Percentiles rank a stretch among this genome's conserved stretches.
These are phyloP conservation scores for Clanis bilineata DNA, from an alignment of 2,888 invertebrate genomes.

Conservation along the genomic window DNA sequence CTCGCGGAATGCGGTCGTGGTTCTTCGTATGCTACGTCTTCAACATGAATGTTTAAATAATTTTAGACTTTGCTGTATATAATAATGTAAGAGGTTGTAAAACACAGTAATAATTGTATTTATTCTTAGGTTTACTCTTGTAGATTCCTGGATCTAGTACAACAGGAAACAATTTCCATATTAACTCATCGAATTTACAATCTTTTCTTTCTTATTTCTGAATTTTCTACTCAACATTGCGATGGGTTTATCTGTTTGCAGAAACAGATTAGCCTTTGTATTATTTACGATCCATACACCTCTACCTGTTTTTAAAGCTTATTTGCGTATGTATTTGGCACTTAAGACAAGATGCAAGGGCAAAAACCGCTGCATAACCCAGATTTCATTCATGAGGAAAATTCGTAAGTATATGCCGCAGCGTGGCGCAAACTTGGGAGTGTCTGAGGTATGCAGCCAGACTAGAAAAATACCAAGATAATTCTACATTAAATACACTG, in stretches of 20 bases:
- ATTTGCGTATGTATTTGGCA: background rate
- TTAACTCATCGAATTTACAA: too few relatives aligned
- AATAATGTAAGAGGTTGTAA: too few relatives aligned
- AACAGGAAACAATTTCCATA: too few relatives aligned
- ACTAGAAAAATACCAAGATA: background rate
- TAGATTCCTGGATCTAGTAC: too few relatives aligned
- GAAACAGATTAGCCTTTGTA: too few relatives aligned
- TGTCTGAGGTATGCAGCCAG: background rate
- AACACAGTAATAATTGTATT: too few relatives aligned
- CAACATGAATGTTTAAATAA: background rate
- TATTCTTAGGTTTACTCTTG: too few relatives aligned
- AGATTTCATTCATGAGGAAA: background rate
- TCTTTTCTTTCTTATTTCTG: too few relatives aligned
- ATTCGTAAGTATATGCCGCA: background rate
- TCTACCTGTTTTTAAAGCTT: too few relatives aligned
- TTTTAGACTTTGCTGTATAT: background rate
- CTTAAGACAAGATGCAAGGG: background rate
- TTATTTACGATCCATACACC: too few relatives aligned
- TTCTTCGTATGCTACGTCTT: background rate
- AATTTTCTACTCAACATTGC: too few relatives aligned
- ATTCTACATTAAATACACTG: background rate
- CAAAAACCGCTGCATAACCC: background rate
- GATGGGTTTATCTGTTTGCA: too few relatives aligned
- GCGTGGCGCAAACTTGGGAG: background rate
- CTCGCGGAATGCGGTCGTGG: background rate